Conservation (phyloP, 2,888 invertebrate genomes). For the Drosophila meridionalis region DNA sequence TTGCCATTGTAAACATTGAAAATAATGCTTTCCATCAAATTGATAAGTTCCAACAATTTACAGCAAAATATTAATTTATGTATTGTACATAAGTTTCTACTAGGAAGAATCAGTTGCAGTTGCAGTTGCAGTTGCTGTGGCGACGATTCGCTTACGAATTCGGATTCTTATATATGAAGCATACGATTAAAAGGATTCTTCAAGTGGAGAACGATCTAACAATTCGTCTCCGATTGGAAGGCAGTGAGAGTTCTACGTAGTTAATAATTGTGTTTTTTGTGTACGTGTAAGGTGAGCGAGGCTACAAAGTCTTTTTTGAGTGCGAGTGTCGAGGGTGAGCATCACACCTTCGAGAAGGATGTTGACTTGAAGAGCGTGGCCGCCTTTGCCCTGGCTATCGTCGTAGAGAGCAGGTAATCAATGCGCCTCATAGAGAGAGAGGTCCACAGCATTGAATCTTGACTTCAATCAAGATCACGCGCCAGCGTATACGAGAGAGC, state of each 20-base stretch:
- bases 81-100: conserved; percentile 72
- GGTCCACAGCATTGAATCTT: conserved; percentile 33
- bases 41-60: conserved; percentile 64
- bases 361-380: conserved; percentile 38
- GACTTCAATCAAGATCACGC: conserved; percentile 45
- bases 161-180: conserved; percentile 33
- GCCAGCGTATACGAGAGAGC: conserved; percentile 61
- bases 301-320: conserved; percentile 74
- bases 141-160: conserved; percentile 36
- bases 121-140: conserved; percentile 32
- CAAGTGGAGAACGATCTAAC: conserved; percentile 32
- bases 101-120: conserved; percentile 69
- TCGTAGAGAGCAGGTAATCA: conserved; percentile 34
- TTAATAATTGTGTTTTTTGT: conserved; percentile 26
- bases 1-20: conserved; percentile 72
- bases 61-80: conserved; percentile 68
- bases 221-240: conserved; percentile 62
- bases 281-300: conserved; percentile 67
- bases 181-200: conserved; percentile 53
- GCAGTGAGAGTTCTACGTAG: conserved; percentile 59
- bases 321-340: conserved; percentile 39
- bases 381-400: conserved; percentile 45
- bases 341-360: conserved; percentile 30
- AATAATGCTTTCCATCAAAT: conserved; percentile 63
- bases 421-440: conserved; percentile 7